Evolutionary conservation across 2,797 vertebrate species (phyloP), one percentile per base, ranked within the genome.

Genomic region (Hemibagrus guttatus): DNA sequence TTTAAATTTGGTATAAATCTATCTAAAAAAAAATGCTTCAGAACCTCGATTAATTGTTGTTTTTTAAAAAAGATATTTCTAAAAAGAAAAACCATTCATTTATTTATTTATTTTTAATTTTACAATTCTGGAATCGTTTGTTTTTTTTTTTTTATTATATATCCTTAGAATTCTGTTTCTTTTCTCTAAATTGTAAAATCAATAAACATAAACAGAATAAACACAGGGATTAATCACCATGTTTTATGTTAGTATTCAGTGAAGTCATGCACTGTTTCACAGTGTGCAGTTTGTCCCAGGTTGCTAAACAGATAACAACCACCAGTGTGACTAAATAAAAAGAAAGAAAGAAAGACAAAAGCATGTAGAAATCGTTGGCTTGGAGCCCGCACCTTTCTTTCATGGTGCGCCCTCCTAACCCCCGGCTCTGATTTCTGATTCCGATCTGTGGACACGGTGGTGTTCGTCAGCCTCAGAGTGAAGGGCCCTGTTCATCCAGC

Each of bases 341-440:
- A 56, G 7, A 49, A 49, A 49, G 49, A 46, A 42, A 54, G 52
- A 31, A 12, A 26, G 46, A 26, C 31, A 19, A 9, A 71, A 76
- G 39, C 35, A 35, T 0, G 54, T 39, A 4, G 21, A 63, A 46
- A 49, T 5, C 14, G 11, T 49, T 66, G 59, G 80, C 42, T 28
- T 16, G 6, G 16, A 31, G 42, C 59, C 59, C 42, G 9, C 21
- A 49, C 21, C 78, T 80, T 13, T 23, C 28, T 23, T 21, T 26
- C 6, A 14, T n/a, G 39, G 59, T 49, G 58, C 39, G 21, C 66
- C 39, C 31, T 49, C 61, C 59, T 6, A 21, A 28, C 14, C 26
- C 26, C 61, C 42, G 6, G 80, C 42, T 81, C 80, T 12, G 59
- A 31, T 81, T 81, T 81, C 80, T 81, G 59, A 81, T 81, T 66